Evolutionary conservation across 2,888 invertebrate species (phyloP), one percentile per base, ranked within the genome.

Genomic region (Griposia aprilina): DNA sequence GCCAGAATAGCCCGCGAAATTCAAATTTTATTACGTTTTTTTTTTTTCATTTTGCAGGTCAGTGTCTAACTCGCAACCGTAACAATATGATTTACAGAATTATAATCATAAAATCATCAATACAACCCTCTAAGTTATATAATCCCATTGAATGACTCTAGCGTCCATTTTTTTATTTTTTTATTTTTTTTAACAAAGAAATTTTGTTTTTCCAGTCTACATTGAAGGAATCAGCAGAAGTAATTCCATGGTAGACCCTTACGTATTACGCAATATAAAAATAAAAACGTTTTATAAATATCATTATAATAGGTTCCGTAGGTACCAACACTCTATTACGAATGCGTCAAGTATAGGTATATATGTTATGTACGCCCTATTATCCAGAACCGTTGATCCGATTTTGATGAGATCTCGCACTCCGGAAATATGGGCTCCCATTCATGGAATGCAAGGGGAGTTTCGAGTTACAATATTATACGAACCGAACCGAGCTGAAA

Each of bases 381-480:
- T 89, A 88, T 88, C 60, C 80, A 66, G 79, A 87, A 85, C 78
- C 89, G 89, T 89, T 87, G 88, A 88, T 88, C 88, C 89, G 89
- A 87, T 89, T 88, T 88, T 88, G 88, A 88, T 89, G 86, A 87
- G 88, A 85, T 78, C 88, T 77, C 82, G 76, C 79, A 74, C 82
- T 80, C 81, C 86, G 88, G 88, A 87, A 87, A 88, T 87, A 86
- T 81, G 80, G 84, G 73, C 68, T 69, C 52, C 88, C 74, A 85
- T 88, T 87, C 88, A 89, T 75, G 74, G 83, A 85, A 85, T 79
- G 83, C 67, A 72, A 74, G 89, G 80, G 87, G 85, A 79, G 82
- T 62, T 79, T 72, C 77, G 36, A 74, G 72, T 69, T 65, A 77
- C 74, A 85, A 20, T 68, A 76, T 86, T 74, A 50, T 62, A 77